Conservation (phyloP, 2,888 invertebrate genomes). For the Caenorhabditis sulstoni region DNA sequence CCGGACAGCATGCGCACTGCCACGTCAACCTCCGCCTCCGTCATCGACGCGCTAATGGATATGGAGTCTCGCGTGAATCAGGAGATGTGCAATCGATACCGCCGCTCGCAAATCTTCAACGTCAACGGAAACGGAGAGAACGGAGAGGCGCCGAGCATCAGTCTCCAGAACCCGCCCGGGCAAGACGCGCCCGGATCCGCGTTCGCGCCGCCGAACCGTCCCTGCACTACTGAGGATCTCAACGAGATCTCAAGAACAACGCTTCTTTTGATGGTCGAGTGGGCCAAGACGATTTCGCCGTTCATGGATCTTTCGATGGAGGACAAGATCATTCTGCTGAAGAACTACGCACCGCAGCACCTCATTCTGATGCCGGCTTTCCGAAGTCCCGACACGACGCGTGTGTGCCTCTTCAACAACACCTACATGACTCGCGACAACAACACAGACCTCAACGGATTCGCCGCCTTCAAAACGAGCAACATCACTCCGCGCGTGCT, state of each 20-base stretch:
- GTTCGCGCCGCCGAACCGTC: slow-evolving; percentile 64
- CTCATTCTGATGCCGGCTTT: slow-evolving; percentile 80
- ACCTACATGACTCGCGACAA: slow-evolving; percentile 74
- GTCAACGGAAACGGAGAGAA: slow-evolving; percentile 9
- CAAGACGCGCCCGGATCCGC: slow-evolving; percentile 41
- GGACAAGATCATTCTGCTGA: slow-evolving; percentile 77
- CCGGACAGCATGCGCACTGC: slow-evolving; percentile 46
- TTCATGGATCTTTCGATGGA: slow-evolving; percentile 79
- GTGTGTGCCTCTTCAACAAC: slow-evolving; percentile 79
- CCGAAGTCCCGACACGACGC: slow-evolving; percentile 71
- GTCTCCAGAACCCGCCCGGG: too few relatives aligned
- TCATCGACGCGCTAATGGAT: slow-evolving; percentile 78
- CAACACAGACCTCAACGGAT: slow-evolving; percentile 74
- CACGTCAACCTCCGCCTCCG: slow-evolving; percentile 24
- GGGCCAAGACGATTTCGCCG: slow-evolving; percentile 78
- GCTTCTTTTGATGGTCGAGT: slow-evolving; percentile 79
- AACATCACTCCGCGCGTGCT: slow-evolving; percentile 75
- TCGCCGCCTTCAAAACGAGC: slow-evolving; percentile 79
- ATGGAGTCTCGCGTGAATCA: slow-evolving; percentile 75
- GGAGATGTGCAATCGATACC: slow-evolving; percentile 74
- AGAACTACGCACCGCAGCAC: slow-evolving; percentile 80
- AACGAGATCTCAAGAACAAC: slow-evolving; percentile 80
- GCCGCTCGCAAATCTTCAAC: slow-evolving; percentile 55
- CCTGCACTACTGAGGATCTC: slow-evolving; percentile 74
- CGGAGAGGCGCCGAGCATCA: slow-evolving; percentile 3